Conservation (phyloP, 2,888 invertebrate species). For the Synanthedon myopaeformis region DNA sequence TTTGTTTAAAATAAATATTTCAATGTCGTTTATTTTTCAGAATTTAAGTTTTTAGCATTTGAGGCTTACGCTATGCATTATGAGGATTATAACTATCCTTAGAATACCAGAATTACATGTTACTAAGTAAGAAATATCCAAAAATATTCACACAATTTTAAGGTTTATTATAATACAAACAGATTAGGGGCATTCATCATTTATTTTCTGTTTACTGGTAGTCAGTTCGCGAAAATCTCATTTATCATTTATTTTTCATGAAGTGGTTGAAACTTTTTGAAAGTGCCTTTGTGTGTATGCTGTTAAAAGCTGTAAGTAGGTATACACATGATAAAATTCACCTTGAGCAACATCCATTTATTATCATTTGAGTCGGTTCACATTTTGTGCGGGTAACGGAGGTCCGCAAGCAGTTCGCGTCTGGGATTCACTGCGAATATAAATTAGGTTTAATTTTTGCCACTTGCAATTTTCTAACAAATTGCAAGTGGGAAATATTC, state of each 20-base stretch:
- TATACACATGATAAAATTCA: background rate
- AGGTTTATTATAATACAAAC: background rate
- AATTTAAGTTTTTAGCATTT: no score
- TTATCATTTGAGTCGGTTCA: constrained; percentile 32
- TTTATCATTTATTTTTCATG: background rate
- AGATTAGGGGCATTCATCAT: background rate
- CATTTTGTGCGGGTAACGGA: constrained; percentile 16
- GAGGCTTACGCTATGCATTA: no score
- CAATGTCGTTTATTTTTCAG: no score
- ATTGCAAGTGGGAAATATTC: background rate
- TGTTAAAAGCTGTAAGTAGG: background rate
- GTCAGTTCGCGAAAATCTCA: background rate
- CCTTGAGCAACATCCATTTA: constrained; percentile 24
- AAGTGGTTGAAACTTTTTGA: background rate
- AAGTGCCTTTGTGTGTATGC: background rate
- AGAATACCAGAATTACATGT: no score
- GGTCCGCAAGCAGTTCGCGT: constrained; percentile 13
- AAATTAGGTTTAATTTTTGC: constrained; percentile 23
- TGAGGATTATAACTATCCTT: no score
- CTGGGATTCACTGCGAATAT: constrained; percentile 22
- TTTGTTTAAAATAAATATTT: no score
- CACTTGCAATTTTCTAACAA: constrained; percentile 10
- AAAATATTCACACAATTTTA: background rate
- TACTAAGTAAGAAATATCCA: no score
- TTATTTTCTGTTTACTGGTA: background rate